These are phyloP conservation scores for Phallusia fumigata DNA, from an alignment of 23 tunicate species.

Conservation along the genomic window DNA sequence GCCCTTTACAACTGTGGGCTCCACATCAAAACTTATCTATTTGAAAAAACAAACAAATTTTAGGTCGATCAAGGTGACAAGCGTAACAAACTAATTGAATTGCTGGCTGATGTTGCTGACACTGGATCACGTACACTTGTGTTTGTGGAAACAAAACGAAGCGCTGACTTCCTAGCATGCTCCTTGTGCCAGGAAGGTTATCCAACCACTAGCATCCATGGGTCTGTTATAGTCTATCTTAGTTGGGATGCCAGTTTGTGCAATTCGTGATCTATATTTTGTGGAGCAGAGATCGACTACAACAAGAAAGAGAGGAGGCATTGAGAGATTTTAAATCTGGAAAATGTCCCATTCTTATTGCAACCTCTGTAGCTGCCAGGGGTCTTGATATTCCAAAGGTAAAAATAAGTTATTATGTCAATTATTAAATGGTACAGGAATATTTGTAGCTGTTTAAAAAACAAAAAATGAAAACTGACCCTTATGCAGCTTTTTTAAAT, in stretches of 20 bases:
- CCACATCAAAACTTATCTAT: background rate
- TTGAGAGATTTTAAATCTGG: conserved; percentile 89
- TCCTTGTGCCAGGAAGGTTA: conserved; percentile 71
- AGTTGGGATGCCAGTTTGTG: too few relatives aligned
- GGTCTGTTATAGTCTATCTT: conserved; percentile 14
- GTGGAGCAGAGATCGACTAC: conserved; percentile 68
- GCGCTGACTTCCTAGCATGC: conserved; percentile 97
- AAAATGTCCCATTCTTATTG: conserved; percentile 83
- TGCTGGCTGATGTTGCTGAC: conserved; percentile 67
- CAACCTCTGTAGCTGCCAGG: conserved; percentile 98
- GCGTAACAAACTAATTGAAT: conserved; percentile 63
- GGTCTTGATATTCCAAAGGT: conserved; percentile 95
- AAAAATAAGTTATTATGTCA: background rate
- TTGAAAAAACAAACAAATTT: background rate
- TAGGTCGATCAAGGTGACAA: conserved; percentile 79
- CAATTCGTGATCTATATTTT: background rate
- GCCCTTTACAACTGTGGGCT: background rate
- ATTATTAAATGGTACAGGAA: background rate
- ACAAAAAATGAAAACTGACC: too few relatives aligned
- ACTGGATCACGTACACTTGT: conserved; percentile 84
- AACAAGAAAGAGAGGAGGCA: conserved; percentile 91
- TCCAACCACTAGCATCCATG: conserved; percentile 99
- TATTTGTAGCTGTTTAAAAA: too few relatives aligned
- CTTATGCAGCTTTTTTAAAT: background rate
- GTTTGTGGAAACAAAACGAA: conserved; percentile 96